Percentiles rank a stretch among this genome's conserved stretches.
Evolutionary conservation across 1,140 invertebrate genomes (phyloP).

Genomic region (Oedothorax gibbosus): DNA sequence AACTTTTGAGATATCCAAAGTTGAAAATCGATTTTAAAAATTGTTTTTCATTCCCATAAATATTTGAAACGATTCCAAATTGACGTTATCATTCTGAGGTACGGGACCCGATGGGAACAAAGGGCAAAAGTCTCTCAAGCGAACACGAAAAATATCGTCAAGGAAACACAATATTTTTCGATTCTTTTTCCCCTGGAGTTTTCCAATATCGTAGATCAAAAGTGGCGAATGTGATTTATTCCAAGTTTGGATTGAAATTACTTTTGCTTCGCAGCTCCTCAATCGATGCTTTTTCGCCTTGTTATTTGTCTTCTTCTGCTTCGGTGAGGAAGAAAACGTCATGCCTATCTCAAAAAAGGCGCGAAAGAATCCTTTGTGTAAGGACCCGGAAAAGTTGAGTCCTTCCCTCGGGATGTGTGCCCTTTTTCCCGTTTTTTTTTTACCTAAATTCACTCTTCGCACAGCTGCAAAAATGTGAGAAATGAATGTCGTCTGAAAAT

Average conservation of each 20-base stretch:
- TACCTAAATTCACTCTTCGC: too few species aligned
- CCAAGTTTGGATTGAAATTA: conserved; percentile 52
- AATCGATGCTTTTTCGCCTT: conserved; percentile 33
- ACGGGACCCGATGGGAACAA: neutral
- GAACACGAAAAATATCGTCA: conserved; percentile 26
- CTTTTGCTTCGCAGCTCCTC: conserved; percentile 47
- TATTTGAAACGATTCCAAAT: neutral
- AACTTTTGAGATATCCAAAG: too few species aligned
- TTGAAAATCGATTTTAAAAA: too few species aligned
- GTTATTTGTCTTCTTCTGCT: conserved; percentile 19
- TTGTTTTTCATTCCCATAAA: neutral
- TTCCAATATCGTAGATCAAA: conserved; percentile 52
- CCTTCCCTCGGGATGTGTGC: conserved; percentile 29
- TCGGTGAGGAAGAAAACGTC: neutral
- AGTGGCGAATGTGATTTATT: conserved; percentile 49
- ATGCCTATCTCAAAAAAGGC: conserved; percentile 8
- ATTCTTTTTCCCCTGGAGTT: conserved; percentile 31
- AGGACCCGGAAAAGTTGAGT: conserved; percentile 21
- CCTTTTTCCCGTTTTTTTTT: conserved; percentile 12
- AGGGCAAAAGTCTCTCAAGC: conserved; percentile 8
- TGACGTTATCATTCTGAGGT: neutral
- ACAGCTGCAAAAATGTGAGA: neutral
- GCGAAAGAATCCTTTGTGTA: conserved; percentile 22
- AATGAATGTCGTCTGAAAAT: conserved; percentile 18
- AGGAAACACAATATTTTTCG: conserved; percentile 36